Evolutionary conservation across 1,140 invertebrate genomes (phyloP), one percentile per base, ranked within the genome.

Genomic region (Andricus grossulariae): DNA sequence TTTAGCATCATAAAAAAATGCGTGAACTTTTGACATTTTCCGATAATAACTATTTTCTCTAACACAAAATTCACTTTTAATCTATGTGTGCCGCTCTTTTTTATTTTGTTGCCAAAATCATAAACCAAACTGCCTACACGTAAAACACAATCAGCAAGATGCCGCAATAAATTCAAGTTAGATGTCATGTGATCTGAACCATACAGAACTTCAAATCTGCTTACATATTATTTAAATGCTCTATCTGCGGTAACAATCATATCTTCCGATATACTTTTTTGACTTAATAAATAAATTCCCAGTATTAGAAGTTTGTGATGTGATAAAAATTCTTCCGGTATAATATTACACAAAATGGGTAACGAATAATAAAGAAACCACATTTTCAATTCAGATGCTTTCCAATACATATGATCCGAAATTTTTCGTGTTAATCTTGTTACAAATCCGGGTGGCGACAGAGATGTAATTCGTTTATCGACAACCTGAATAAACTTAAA

Each of bases 351-450:
- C 10, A 87, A 72, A 18, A 87, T 66, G 1, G 84, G 75, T 7
- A 85, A 12, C 3, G 77, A 84, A 78, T 84, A 84, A 18, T 77
- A 74, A 0, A 86, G 71, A 8, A 82, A 50, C 73, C 81, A 85
- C 4, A 75, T 72, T 71, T 82, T 82, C n/a, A 84, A 83, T 60
- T 87, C 84, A 0, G 71, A 57, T 7, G 82, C 82, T 77, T 88
- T 87, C 83, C 85, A 87, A 74, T 81, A 82, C 15, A 55, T 72
- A 12, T 50, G 49, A 50, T 81, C 80, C 0, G 49, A 21, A 50
- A 78, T 21, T 15, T 54, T 71, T 4, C 77, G 15, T 10, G 76
- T 74, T 10, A 77, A 49, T 13, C 77, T 50, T 71, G 50, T 72
- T 1, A 82, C 77, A 73, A 74, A 82, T 16, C 21, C 55, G n/a